Base-by-base conservation (phyloP, 2,797 vertebrate genomes). In the Macroramphosus scolopax region DNA sequence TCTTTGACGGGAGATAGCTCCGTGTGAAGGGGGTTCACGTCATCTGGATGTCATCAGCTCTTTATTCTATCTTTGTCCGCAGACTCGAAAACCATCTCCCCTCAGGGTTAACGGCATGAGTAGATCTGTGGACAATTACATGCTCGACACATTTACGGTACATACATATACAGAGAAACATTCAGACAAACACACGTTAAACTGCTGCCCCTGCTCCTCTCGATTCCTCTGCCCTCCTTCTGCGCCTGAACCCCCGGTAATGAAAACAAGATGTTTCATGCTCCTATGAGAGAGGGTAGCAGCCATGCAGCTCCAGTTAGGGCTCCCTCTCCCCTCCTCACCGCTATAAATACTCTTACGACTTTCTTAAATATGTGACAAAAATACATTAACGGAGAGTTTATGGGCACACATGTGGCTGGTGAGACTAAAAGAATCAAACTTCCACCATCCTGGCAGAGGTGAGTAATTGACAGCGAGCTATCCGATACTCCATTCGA, bases 251-350 rank as follows among this genome's bases (percentile, higher is more conserved):
- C 70, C 56, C 63, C 36, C 41, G 45, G 25, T 88, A 90, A 90
- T 88, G 82, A 86, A 88, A 87, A 83, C 89, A 90, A 90, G 86
- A 90, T 90, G 89, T 87, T 81, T 48, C 46, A 65, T 72, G 79
- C 81, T 81, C 72, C 49, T 50, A 75, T 71, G 72, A 81, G 71
- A 51, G 68, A 65, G 67, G 53, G 65, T 61, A 72, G 74, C 50
- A 68, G 70, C 69, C 50, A 68, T 61, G 68, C 56, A 76, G 47
- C 74, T 55, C 53, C 44, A 65, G 63, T 75, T 75, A 74, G 54
- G 35, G 37, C 52, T 72, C 63, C 56, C 51, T 50, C 58, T 65
- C 51, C 57, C 74, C 42, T 65, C 47, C 57, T 49, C 30, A 12
- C 20, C 25, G 72, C 58, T 72, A 76, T 84, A 83, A 87, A 88